These are phyloP conservation scores for Engraulis encrasicolus DNA, from an alignment of 2,113 vertebrate genomes.

Conservation along the genomic window DNA sequence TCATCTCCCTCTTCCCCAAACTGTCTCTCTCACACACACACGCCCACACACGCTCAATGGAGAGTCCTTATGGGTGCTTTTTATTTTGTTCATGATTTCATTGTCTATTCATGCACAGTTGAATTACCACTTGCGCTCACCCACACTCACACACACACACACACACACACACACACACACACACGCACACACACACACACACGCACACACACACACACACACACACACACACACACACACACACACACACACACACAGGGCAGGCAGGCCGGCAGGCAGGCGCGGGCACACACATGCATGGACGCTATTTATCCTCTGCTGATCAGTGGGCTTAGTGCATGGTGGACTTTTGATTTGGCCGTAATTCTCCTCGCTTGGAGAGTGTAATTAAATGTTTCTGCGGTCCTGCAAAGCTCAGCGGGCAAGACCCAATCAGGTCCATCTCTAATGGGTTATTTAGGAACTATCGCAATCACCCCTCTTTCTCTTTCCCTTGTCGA, in stretches of 20 bases:
- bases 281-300: too few relatives aligned
- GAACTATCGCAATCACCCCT: conserved; percentile 56
- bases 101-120: background rate
- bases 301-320: too few relatives aligned
- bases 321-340: background rate
- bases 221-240: too few relatives aligned
- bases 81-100: background rate
- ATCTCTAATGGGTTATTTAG: conserved; percentile 50
- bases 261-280: too few relatives aligned
- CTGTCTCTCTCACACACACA: too few relatives aligned
- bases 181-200: conserved; percentile 9
- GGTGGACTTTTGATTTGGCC: background rate
- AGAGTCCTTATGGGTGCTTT: background rate
- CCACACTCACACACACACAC: background rate
- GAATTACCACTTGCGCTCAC: background rate
- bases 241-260: too few relatives aligned
- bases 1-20: background rate
- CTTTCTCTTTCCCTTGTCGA: conserved; percentile 35
- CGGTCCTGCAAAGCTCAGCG: background rate
- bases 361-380: background rate
- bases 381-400: background rate
- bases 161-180: background rate
- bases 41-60: background rate
- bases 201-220: background rate
- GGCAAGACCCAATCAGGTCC: background rate